phyloP scores from a whole-genome alignment of 2,888 invertebrate genomes.

The Coecobrya sp. region DNA sequence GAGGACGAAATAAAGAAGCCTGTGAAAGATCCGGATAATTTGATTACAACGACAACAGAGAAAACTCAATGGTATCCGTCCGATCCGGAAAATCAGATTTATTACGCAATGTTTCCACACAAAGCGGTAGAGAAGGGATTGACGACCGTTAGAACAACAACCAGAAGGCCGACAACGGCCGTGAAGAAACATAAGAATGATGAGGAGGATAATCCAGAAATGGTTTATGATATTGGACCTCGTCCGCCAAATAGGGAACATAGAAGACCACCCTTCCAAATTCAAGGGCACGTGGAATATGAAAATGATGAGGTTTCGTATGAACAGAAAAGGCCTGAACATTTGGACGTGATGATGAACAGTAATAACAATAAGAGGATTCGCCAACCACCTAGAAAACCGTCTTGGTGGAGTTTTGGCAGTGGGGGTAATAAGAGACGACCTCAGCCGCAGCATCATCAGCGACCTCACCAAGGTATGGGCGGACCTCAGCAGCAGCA shows the following conservation, averaged over 20 bases:
- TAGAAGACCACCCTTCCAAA: background rate
- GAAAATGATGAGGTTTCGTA: constrained; percentile 65
- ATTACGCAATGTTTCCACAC: constrained; percentile 60
- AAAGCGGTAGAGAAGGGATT: constrained; percentile 65
- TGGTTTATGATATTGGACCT: constrained; percentile 20
- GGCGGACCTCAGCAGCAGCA: background rate
- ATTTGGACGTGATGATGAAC: constrained; percentile 39
- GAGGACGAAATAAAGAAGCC: constrained; percentile 48
- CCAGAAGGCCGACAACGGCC: background rate
- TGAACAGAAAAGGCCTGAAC: constrained; percentile 53
- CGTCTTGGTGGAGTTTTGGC: constrained; percentile 50
- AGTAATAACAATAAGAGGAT: constrained; percentile 37
- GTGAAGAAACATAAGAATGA: background rate
- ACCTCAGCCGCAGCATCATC: background rate
- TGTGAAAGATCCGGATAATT: constrained; percentile 61
- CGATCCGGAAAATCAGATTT: constrained; percentile 68
- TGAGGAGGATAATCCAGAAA: constrained; percentile 12
- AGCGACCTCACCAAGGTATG: background rate
- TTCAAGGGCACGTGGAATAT: constrained; percentile 69
- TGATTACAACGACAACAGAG: constrained; percentile 48
- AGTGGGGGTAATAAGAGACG: constrained; percentile 10
- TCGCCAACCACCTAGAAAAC: background rate
- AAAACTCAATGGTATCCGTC: constrained; percentile 23
- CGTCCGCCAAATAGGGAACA: constrained; percentile 26
- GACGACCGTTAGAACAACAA: constrained; percentile 57